Evolutionary conservation across 1,140 invertebrate genomes (phyloP).

Genomic region (Orchesella cincta): DNA sequence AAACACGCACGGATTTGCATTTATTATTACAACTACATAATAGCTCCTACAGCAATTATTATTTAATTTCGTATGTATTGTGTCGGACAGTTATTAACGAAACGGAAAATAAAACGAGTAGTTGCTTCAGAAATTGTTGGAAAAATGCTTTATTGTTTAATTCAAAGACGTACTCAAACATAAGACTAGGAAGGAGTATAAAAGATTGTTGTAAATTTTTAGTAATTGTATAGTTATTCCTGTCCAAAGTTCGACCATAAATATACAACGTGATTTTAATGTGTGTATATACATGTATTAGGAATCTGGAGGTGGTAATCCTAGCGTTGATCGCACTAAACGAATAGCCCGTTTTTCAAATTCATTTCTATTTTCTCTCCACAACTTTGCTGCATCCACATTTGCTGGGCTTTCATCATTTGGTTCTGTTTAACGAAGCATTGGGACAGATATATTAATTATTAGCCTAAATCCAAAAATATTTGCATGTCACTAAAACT

Average conservation of each 20-base stretch:
- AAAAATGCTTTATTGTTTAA: too few relatives aligned
- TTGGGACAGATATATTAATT: neutral
- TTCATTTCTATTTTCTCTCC: constrained; percentile 90
- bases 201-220: too few relatives aligned
- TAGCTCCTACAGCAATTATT: neutral
- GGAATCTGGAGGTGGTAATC: constrained; percentile 59
- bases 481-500: too few relatives aligned
- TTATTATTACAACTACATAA: neutral
- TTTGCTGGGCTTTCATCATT: constrained; percentile 99
- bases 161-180: too few relatives aligned
- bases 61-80: too few relatives aligned
- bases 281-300: neutral
- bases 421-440: constrained; percentile 81
- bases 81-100: too few relatives aligned
- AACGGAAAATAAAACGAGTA: neutral
- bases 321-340: constrained; percentile 88
- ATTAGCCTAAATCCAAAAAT: too few relatives aligned
- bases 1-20: neutral
- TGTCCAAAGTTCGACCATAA: too few relatives aligned
- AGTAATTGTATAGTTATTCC: too few relatives aligned
- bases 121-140: too few relatives aligned
- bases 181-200: too few relatives aligned
- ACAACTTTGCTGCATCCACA: constrained; percentile 99
- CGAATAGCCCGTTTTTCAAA: constrained; percentile 92
- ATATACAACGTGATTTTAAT: too few relatives aligned